A percentile compares a stretch with the other conserved stretches of the same genome.
phyloP scores from a whole-genome alignment of 92 coral and sea anemone species.

The Epizoanthus fatuus region DNA sequence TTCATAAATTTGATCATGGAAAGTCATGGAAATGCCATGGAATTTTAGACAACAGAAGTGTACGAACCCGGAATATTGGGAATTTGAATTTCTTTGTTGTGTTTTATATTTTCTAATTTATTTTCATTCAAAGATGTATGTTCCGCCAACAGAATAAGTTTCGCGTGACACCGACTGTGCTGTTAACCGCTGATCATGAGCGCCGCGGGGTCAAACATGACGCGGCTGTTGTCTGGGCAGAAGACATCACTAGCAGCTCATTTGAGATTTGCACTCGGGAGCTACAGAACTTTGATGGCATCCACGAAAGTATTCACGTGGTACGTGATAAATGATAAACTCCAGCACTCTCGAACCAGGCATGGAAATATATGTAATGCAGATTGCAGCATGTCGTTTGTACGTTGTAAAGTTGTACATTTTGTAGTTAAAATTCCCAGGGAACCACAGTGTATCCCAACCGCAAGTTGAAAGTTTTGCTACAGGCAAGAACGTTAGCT shows the following conservation, averaged over 20 bases:
- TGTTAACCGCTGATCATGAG: slow-evolving; percentile 36
- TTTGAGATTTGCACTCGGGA: slow-evolving; percentile 49
- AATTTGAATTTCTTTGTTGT: not conserved
- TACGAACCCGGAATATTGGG: not conserved
- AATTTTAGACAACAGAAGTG: too few relatives aligned
- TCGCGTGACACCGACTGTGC: not conserved
- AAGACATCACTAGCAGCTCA: slow-evolving; percentile 41
- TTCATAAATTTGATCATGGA: too few relatives aligned
- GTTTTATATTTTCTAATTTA: too few relatives aligned
- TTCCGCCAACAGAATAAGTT: not conserved
- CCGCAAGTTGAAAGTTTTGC: too few relatives aligned
- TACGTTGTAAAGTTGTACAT: too few relatives aligned
- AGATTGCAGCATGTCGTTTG: too few relatives aligned
- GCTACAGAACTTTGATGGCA: slow-evolving; percentile 53
- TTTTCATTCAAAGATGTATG: not conserved
- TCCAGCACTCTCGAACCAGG: too few relatives aligned
- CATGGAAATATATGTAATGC: too few relatives aligned
- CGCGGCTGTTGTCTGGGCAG: slow-evolving; percentile 61
- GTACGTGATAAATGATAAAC: slow-evolving; percentile 8
- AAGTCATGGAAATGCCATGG: too few relatives aligned
- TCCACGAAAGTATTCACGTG: slow-evolving; percentile 48
- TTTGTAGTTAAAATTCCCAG: too few relatives aligned
- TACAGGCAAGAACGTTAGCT: too few relatives aligned
- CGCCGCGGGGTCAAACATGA: slow-evolving; percentile 33
- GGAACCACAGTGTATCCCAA: too few relatives aligned